A percentile compares a stretch with the other conserved stretches of the same genome.
Conservation (phyloP, 2,888 invertebrate genomes). For the Patella ulyssiponensis region DNA sequence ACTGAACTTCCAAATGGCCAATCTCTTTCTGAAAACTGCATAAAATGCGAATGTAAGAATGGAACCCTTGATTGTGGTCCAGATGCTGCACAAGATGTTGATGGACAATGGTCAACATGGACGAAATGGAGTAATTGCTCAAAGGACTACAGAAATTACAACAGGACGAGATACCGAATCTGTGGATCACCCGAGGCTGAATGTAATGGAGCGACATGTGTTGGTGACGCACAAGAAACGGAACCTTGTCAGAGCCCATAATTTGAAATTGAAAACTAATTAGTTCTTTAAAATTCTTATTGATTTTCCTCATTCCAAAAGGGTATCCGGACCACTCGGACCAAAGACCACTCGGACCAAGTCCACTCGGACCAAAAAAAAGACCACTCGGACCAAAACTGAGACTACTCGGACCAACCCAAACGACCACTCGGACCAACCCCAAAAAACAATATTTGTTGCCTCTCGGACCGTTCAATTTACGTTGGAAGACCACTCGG, state of each 20-base stretch:
- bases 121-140: background rate
- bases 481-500: no score
- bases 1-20: background rate
- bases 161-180: background rate
- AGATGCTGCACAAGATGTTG: background rate
- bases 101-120: background rate
- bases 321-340: no score
- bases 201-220: background rate
- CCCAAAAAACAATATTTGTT: no score
- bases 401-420: no score
- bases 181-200: slow-evolving; percentile 1
- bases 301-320: no score
- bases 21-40: background rate
- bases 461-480: no score
- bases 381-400: no score
- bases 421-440: no score
- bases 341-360: no score
- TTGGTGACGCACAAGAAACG: background rate
- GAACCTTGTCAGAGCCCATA: background rate
- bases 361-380: no score
- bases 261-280: no score
- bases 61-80: slow-evolving; percentile 2
- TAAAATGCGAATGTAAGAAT: background rate
- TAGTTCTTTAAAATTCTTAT: no score
- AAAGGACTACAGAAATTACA: background rate